phyloP scores from a whole-genome alignment of 2,888 invertebrate species.

The Drosophila meridionalis region DNA sequence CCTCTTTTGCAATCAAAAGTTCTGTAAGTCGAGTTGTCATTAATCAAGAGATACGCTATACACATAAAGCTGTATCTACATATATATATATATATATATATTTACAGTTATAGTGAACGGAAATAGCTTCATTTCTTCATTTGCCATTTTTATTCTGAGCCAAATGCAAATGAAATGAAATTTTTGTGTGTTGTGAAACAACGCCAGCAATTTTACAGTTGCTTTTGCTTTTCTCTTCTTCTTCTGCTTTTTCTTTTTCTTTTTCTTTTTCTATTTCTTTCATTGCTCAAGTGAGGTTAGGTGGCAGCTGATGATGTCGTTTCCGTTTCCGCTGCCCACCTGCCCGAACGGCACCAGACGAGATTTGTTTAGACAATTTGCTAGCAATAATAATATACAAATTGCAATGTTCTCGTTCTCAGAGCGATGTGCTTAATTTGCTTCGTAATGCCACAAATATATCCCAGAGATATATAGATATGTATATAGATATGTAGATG shows the following conservation, averaged over 20 bases:
- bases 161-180: slow-evolving; percentile 63
- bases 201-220: slow-evolving; percentile 21
- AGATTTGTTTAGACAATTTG: slow-evolving; percentile 47
- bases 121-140: slow-evolving; percentile 40
- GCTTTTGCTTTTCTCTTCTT: not conserved
- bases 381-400: slow-evolving; percentile 43
- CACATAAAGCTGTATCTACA: not conserved
- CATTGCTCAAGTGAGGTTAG: slow-evolving; percentile 2
- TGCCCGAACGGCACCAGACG: slow-evolving; percentile 16
- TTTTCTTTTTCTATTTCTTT: not conserved
- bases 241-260: not conserved
- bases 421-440: slow-evolving; percentile 12
- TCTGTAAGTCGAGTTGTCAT: not conserved
- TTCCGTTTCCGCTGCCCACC: slow-evolving; percentile 56
- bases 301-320: slow-evolving; percentile 42
- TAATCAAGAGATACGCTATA: not conserved
- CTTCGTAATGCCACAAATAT: not conserved
- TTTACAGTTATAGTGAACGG: slow-evolving; percentile 8
- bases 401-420: slow-evolving; percentile 21
- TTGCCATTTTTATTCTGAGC: slow-evolving; percentile 8
- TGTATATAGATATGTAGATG: not conserved
- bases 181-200: slow-evolving; percentile 30
- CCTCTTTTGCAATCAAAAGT: slow-evolving; percentile 4
- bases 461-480: not conserved
- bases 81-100: not conserved